Percentiles rank a stretch among this genome's conserved stretches.
Evolutionary conservation across 2,113 vertebrate genomes (phyloP).

Genomic region (Synchiropus splendidus): DNA sequence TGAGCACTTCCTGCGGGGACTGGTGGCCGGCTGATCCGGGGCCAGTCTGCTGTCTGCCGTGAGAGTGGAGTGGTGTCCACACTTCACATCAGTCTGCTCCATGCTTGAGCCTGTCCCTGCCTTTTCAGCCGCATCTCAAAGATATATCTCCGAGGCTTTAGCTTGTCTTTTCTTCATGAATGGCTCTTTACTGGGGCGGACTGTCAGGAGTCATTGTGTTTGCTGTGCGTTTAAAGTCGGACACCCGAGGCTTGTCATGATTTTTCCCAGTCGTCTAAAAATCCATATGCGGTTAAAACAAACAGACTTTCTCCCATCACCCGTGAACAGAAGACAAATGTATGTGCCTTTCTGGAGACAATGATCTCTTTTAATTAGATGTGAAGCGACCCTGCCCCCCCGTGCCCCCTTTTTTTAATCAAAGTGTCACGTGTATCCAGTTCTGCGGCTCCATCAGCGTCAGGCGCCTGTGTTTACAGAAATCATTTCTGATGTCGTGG

Average conservation of each 20-base stretch:
- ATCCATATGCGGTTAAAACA: too few species aligned
- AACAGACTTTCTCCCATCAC: conserved; percentile 16
- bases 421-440: conserved; percentile 47
- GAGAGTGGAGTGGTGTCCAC: conserved; percentile 37
- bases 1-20: conserved; percentile 38
- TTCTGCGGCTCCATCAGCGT: conserved; percentile 3
- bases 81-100: conserved; percentile 45
- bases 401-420: conserved; percentile 59
- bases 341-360: conserved; percentile 51
- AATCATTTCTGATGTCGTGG: too few species aligned
- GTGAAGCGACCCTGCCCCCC: conserved; percentile 34
- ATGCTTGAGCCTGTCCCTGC: too few species aligned
- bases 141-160: too few species aligned
- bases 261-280: too few species aligned
- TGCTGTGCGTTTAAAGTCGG: too few species aligned
- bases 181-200: too few species aligned
- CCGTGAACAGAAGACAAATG: conserved; percentile 40
- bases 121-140: too few species aligned
- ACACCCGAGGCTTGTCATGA: too few species aligned
- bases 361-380: conserved; percentile 64
- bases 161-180: too few species aligned
- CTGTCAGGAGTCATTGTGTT: too few species aligned
- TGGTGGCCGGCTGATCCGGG: conserved; percentile 30
- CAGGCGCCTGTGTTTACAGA: too few species aligned
- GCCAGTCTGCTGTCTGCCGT: conserved; percentile 25